Base-by-base conservation (phyloP, 2,113 vertebrate species). In the Brachionichthys hirsutus region DNA sequence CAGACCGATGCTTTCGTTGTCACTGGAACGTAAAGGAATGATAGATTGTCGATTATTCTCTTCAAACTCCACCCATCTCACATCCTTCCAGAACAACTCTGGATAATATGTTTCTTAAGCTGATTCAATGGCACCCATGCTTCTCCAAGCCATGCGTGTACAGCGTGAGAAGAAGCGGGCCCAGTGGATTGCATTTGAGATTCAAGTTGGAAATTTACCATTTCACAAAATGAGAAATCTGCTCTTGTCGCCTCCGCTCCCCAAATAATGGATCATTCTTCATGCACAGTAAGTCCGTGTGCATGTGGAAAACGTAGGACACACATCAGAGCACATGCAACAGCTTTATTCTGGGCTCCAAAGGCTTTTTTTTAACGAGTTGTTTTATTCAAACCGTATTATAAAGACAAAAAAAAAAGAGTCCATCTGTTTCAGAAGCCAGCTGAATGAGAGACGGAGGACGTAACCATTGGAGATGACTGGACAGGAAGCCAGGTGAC, bases 1-100 rank as follows among this genome's bases (percentile, higher is more conserved):
- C 59, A 54, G 24, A 30, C 24, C 24, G 19, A 30, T 57, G 1
- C 11, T 70, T 80, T 81, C 80, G 80, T 78, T 51, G 47, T 50
- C 16, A 18, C 62, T 52, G 71, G 56, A 62, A 66, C 65, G 75
- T n/a, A 72, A 78, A 62, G 35, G 18, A 48, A 54, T 20, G 12
- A 41, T 75, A 58, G 75, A 73, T 67, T 54, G 17, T 45, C 3
- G n/a, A 69, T 77, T 49, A 65, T 30, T 30, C 24, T 3, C 24
- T 48, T 53, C 44, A 47, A 38, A 56, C 35, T 48, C 59, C 48
- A 51, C 16, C 63, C 52, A 19, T 41, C 68, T 20, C 54, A 44
- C 14, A 50, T 77, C 40, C 46, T 36, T 6, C 43, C 36, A 54
- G 19, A 59, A 64, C 35, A 22, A 51, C 53, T 18, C 41, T n/a